Conservation (phyloP, 1,140 invertebrate species). For the Nasonia vitripennis region DNA sequence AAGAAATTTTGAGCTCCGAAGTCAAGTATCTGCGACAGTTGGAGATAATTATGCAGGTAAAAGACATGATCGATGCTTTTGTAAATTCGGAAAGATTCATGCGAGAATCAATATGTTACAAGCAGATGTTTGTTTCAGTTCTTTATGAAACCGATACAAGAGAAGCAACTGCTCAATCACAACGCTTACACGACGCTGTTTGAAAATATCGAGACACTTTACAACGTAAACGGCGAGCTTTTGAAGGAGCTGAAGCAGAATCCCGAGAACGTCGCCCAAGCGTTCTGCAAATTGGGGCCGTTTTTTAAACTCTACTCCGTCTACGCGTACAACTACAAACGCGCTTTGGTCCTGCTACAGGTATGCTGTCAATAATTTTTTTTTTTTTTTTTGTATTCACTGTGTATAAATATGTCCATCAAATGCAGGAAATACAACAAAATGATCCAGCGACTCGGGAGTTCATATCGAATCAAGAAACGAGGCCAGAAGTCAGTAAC, state of each 20-base stretch:
- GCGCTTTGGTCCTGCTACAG: conserved; percentile 76
- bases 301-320: conserved; percentile 87
- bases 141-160: conserved; percentile 81
- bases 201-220: conserved; percentile 84
- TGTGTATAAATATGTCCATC: no score
- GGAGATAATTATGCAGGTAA: conserved; percentile 80
- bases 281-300: conserved; percentile 83
- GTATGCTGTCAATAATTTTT: conserved; percentile 58
- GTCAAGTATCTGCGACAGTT: conserved; percentile 82
- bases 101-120: background rate
- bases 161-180: conserved; percentile 78
- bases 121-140: conserved; percentile 71
- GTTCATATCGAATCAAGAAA: conserved; percentile 81
- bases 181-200: conserved; percentile 78
- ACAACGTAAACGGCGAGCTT: conserved; percentile 82
- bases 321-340: conserved; percentile 85
- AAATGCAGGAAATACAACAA: conserved; percentile 76
- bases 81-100: background rate
- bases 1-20: conserved; percentile 85
- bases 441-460: conserved; percentile 77
- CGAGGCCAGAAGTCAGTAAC: conserved; percentile 81
- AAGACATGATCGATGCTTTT: conserved; percentile 32
- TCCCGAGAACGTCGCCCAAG: conserved; percentile 78
- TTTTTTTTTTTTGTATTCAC: conserved; percentile 4
- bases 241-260: conserved; percentile 79